Evolutionary conservation across 2,888 invertebrate genomes (phyloP).

Genomic region (Stenichneumon culpator): DNA sequence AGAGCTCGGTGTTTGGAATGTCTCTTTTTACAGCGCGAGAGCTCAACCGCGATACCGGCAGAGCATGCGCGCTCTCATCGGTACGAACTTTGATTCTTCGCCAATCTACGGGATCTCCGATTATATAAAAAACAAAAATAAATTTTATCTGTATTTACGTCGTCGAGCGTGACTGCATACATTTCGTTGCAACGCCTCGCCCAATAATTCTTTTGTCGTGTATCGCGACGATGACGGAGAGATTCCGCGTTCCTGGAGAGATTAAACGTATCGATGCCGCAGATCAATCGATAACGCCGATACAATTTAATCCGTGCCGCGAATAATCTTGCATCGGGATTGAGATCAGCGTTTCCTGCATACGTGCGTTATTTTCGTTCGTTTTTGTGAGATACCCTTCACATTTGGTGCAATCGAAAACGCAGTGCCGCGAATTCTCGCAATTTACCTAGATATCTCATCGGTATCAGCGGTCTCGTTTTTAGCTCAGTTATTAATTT

Average conservation of each 20-base stretch:
- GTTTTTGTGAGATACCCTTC: not conserved
- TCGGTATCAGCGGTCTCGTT: too few relatives aligned
- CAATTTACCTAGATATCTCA: not conserved
- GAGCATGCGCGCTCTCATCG: not conserved
- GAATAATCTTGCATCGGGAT: not conserved
- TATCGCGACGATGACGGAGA: constrained; percentile 8
- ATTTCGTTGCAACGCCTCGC: not conserved
- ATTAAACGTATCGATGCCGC: not conserved
- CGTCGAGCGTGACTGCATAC: not conserved
- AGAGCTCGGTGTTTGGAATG: constrained; percentile 2
- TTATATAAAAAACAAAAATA: not conserved
- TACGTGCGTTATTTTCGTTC: not conserved
- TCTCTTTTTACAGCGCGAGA: constrained; percentile 25
- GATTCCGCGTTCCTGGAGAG: not conserved
- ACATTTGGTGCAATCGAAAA: too few relatives aligned
- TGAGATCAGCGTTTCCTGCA: not conserved
- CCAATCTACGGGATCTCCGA: constrained; percentile 14
- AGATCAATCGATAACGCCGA: constrained; percentile 18
- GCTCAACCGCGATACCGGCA: constrained; percentile 11
- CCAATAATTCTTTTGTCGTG: constrained; percentile 7
- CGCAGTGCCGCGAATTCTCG: not conserved
- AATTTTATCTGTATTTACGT: constrained; percentile 12
- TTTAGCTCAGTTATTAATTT: too few relatives aligned
- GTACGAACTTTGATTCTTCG: not conserved
- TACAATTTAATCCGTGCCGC: not conserved